Base-by-base conservation (phyloP, 2,113 vertebrate species). In the Narcine bancroftii region DNA sequence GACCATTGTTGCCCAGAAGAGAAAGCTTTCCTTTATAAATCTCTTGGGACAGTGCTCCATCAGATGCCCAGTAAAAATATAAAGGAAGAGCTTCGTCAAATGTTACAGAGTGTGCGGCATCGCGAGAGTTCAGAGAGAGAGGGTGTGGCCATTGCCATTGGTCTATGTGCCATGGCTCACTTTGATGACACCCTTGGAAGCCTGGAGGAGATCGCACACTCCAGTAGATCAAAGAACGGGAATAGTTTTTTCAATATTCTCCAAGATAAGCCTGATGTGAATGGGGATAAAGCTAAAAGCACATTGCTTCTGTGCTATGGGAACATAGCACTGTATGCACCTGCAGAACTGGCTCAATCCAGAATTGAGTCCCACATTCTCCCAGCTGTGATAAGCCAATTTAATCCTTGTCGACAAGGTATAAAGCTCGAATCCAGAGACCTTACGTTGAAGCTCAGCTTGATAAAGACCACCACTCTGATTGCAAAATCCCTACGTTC, bases 21-120 rank as follows among this genome's bases (percentile, higher is more conserved):
- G 93, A 99, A 99, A 97, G 97, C 95, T 83, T 99, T 99, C 95
- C 96, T 99, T 53, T 99, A 99, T 85, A 96, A 94, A 69, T 97
- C 96, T 91, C 93, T 98, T 0, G 98, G 98, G 53, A 95, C 97
- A 4, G 93, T 95, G 0, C 95, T 99, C 0, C 96, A 97, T 3
- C 96, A 97, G 0, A 96, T 96, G 36, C 36, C 89, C 24, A 97
- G 96, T 93, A 97, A 96, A 56, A 97, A 97, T 1, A 89, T 99
- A 79, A 96, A 95, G 93, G 97, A 97, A 92, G 97, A 72, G 71
- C 71, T 72, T 72, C 33, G 11, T 11, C 71, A n/a, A 72, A 72
- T 72, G 71, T 13, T 72, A 72, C 71, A n/a, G 71, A 96, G 93
- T 0, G 96, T 97, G 19, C 93, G 96, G 47, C 97, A 98, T 95